A percentile compares a stretch with the other conserved stretches of the same genome.
These are phyloP conservation scores for Prochilodus magdalenae DNA, from an alignment of 2,113 vertebrate genomes.

Conservation along the genomic window DNA sequence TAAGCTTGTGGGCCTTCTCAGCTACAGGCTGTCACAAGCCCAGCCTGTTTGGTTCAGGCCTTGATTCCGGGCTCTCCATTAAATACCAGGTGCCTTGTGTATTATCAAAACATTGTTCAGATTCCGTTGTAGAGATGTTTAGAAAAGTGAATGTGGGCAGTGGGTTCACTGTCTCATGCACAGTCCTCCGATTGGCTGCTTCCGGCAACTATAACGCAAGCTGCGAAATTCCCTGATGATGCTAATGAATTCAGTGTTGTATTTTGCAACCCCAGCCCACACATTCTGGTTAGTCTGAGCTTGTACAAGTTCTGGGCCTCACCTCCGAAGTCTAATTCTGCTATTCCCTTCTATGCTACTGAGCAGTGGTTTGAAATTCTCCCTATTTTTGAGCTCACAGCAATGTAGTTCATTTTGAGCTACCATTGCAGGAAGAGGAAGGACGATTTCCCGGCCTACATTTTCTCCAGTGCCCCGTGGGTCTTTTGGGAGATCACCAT, in stretches of 20 bases:
- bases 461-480: slow-evolving; percentile 35
- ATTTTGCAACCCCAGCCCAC: slow-evolving; percentile 35
- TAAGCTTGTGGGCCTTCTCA: not conserved
- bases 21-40: slow-evolving; percentile 29
- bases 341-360: not conserved
- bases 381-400: slow-evolving; percentile 31
- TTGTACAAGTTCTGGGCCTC: slow-evolving; percentile 17
- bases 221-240: slow-evolving; percentile 10
- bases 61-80: not conserved
- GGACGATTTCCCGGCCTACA: slow-evolving; percentile 23
- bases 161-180: not conserved
- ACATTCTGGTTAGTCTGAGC: slow-evolving; percentile 29
- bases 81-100: not conserved
- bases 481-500: slow-evolving; percentile 44
- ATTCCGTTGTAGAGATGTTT: slow-evolving; percentile 1
- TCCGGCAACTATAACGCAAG: not conserved
- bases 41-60: not conserved
- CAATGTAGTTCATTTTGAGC: not conserved
- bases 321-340: slow-evolving; percentile 14
- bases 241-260: slow-evolving; percentile 25
- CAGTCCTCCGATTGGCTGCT: not conserved
- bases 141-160: slow-evolving; percentile 5
- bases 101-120: slow-evolving; percentile 21
- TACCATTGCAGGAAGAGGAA: slow-evolving; percentile 1
- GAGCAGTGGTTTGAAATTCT: not conserved